These are phyloP conservation scores for Halisarca cf. caerulea DNA, from an alignment of 37 sponge, comb jelly and placozoan genomes.

Conservation along the genomic window DNA sequence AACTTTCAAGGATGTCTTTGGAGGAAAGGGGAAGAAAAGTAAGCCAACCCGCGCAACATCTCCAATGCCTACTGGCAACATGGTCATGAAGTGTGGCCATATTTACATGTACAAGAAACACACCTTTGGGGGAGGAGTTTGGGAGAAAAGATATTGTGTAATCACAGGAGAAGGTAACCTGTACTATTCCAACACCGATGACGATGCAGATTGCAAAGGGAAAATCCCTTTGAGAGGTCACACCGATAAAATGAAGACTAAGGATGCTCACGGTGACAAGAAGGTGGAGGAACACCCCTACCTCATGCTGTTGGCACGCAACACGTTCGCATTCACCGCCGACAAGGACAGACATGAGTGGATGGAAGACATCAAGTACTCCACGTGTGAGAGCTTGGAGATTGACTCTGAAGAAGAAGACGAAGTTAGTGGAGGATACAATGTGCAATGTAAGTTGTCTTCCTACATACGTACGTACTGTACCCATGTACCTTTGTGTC, in stretches of 20 bases:
- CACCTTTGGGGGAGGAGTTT: background rate
- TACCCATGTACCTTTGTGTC: too few relatives aligned
- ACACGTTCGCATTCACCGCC: conserved; percentile 12
- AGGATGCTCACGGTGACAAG: conserved; percentile 22
- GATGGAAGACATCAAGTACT: conserved; percentile 6
- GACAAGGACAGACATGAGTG: background rate
- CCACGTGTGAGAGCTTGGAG: background rate
- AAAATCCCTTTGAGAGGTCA: background rate
- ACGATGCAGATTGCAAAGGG: background rate
- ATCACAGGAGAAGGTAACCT: conserved; percentile 24
- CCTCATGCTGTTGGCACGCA: conserved; percentile 6
- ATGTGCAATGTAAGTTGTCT: background rate
- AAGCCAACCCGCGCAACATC: background rate
- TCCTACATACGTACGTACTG: too few relatives aligned
- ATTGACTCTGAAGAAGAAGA: conserved; percentile 19
- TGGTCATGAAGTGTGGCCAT: background rate
- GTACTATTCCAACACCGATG: background rate
- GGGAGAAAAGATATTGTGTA: conserved; percentile 23
- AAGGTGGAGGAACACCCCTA: conserved; percentile 14
- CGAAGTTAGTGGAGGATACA: background rate
- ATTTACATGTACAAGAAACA: conserved; percentile 25
- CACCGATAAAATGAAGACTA: background rate
- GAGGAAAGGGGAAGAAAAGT: background rate
- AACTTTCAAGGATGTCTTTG: background rate
- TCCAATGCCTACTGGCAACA: conserved; percentile 8